Evolutionary conservation across 2,113 vertebrate genomes (phyloP).

Genomic region (Machaerirhynchus nigripectus): DNA sequence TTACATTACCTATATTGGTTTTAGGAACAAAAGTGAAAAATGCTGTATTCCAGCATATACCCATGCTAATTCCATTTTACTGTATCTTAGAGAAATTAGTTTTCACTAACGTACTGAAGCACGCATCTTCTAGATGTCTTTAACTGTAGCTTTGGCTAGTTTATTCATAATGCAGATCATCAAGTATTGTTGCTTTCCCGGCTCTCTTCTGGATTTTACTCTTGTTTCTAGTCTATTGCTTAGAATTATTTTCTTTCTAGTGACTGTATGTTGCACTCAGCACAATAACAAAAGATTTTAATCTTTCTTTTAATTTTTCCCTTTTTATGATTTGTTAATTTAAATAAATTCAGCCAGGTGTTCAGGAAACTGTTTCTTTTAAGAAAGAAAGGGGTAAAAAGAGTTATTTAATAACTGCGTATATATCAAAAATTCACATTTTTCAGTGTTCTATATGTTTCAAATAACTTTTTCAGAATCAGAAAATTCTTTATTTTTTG

Average conservation of each 20-base stretch:
- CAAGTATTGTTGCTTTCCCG: not conserved
- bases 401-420: not conserved
- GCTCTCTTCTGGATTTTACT: not conserved
- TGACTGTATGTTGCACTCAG: not conserved
- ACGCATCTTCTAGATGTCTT: not conserved
- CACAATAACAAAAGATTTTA: not conserved
- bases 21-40: not conserved
- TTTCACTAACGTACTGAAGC: not conserved
- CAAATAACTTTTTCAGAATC: not conserved
- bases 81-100: not conserved
- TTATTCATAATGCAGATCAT: not conserved
- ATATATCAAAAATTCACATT: not conserved
- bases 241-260: not conserved
- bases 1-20: not conserved
- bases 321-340: not conserved
- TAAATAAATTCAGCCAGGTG: not conserved
- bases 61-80: not conserved
- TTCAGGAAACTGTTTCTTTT: not conserved
- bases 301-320: not conserved
- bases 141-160: not conserved
- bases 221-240: not conserved
- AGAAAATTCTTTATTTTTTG: not conserved
- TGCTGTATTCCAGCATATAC: not conserved
- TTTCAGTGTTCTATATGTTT: not conserved
- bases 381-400: not conserved